phyloP scores from a whole-genome alignment of 2,113 vertebrate species.

The Aldabrachelys gigantea region DNA sequence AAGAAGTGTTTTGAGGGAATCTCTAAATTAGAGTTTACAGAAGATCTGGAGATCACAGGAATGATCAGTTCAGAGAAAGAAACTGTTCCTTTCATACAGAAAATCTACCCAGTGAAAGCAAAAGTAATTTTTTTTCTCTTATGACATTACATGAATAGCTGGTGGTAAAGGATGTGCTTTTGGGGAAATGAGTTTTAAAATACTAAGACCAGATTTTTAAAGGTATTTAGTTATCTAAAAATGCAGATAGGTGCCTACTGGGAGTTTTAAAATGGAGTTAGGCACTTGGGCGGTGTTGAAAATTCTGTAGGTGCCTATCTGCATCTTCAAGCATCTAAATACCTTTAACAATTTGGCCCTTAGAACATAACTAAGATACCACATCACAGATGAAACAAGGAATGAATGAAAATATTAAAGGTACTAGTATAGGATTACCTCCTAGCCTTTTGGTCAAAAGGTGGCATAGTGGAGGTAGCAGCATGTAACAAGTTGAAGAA shows the following conservation, averaged over 20 bases:
- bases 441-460: background rate
- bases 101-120: slow-evolving; percentile 85
- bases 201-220: background rate
- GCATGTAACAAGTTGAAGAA: background rate
- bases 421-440: background rate
- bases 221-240: background rate
- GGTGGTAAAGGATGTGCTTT: background rate
- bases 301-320: background rate
- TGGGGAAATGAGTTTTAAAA: background rate
- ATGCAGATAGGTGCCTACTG: background rate
- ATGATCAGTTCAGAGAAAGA: slow-evolving; percentile 96
- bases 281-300: background rate
- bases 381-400: background rate
- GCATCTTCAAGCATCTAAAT: background rate
- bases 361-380: background rate
- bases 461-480: background rate
- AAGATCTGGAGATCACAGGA: slow-evolving; percentile 83
- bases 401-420: background rate
- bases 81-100: slow-evolving; percentile 82
- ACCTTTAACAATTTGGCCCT: background rate
- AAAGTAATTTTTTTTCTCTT: slow-evolving; percentile 79
- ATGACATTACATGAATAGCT: background rate
- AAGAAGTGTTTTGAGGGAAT: slow-evolving; percentile 98
- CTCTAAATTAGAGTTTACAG: slow-evolving; percentile 87
- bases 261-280: background rate